A percentile compares a stretch with the other conserved stretches of the same genome.
Conservation (phyloP, 2,113 vertebrate genomes). For the Corythoichthys intestinalis region DNA sequence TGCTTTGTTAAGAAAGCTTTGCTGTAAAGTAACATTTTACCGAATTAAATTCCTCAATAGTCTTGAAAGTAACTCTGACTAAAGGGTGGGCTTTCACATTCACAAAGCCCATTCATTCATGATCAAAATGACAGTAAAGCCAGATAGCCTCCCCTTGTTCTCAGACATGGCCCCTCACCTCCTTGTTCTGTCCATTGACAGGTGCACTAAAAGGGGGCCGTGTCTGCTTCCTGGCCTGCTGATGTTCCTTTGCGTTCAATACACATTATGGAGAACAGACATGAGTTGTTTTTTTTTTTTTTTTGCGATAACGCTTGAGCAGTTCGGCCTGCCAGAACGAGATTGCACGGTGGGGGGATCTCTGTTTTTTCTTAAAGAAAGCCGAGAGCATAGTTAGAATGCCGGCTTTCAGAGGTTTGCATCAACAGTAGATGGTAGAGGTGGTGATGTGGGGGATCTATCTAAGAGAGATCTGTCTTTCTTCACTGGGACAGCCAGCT, state of each 20-base stretch:
- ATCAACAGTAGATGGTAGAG: constrained; percentile 47
- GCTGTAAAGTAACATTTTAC: constrained; percentile 1
- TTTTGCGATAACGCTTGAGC: constrained; percentile 29
- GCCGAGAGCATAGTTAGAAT: constrained; percentile 72
- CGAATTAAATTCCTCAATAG: constrained; percentile 20
- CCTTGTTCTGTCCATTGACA: constrained; percentile 52
- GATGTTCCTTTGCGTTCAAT: constrained; percentile 25
- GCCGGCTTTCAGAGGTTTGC: constrained; percentile 59
- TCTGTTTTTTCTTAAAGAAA: constrained; percentile 53
- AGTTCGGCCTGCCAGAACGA: constrained; percentile 42
- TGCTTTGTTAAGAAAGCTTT: background rate
- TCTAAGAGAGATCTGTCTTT: constrained; percentile 58
- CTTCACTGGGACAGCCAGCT: constrained; percentile 53
- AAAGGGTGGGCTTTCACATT: constrained; percentile 12
- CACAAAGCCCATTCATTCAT: constrained; percentile 40
- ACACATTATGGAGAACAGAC: constrained; percentile 21
- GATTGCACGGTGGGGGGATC: constrained; percentile 52
- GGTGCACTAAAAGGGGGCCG: constrained; percentile 50
- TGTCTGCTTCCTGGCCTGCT: constrained; percentile 25
- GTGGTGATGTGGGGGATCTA: constrained; percentile 26
- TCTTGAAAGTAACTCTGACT: constrained; percentile 27
- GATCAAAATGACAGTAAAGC: constrained; percentile 48
- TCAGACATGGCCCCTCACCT: constrained; percentile 34
- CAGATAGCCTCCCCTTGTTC: constrained; percentile 58
- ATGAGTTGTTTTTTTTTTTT: constrained; percentile 6